Conservation (phyloP, 2,888 invertebrate genomes). For the Cistogaster globosa region DNA sequence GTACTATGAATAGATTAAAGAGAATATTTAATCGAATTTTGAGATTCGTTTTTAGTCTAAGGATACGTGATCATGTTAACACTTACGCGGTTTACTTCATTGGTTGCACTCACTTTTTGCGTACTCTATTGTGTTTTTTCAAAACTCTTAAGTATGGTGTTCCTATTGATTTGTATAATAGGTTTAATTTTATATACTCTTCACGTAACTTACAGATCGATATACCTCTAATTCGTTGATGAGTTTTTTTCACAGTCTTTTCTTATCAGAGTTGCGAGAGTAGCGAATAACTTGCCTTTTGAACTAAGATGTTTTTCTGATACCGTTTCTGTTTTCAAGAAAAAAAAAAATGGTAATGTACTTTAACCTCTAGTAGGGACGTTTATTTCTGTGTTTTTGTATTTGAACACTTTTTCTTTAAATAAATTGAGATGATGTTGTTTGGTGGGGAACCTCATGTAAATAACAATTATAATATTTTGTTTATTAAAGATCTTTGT, state of each 20-base stretch:
- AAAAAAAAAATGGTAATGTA: neutral
- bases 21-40: neutral
- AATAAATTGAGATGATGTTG: neutral
- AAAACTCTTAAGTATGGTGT: slow-evolving; percentile 8
- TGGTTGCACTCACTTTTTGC: neutral
- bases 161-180: neutral
- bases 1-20: neutral
- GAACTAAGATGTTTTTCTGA: neutral
- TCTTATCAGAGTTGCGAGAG: no score
- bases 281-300: neutral
- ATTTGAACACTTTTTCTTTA: neutral
- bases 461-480: neutral
- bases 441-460: neutral
- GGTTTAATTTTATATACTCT: neutral
- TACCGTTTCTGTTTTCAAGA: neutral
- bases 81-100: neutral
- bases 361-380: neutral
- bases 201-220: neutral
- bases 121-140: neutral
- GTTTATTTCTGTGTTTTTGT: neutral
- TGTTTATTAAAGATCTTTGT: no score
- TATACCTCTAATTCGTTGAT: no score
- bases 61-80: neutral
- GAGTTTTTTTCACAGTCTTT: no score
- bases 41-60: neutral